These are phyloP conservation scores for Calliopsis andreniformis DNA, from an alignment of 1,140 invertebrate species.

Conservation along the genomic window DNA sequence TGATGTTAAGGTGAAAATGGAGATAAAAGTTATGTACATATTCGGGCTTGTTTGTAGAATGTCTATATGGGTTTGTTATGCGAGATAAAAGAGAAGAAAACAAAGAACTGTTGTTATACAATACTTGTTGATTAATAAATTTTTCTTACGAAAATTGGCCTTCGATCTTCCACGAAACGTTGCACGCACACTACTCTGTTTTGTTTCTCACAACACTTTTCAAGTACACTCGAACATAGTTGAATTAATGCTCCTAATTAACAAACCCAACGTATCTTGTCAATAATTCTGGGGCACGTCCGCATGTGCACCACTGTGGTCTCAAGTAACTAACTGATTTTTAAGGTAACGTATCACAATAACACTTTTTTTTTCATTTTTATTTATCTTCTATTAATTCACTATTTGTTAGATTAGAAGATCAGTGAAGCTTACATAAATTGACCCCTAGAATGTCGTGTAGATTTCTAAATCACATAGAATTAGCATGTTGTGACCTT, in stretches of 20 bases:
- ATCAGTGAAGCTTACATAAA: neutral
- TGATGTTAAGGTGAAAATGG: constrained; percentile 66
- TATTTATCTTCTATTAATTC: neutral
- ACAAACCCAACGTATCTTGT: constrained; percentile 74
- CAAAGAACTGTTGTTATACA: constrained; percentile 71
- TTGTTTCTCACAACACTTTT: constrained; percentile 45
- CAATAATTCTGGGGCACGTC: constrained; percentile 48
- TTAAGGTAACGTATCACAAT: constrained; percentile 47
- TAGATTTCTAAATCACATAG: neutral
- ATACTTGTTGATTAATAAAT: constrained; percentile 79
- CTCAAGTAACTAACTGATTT: constrained; percentile 28
- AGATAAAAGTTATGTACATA: constrained; percentile 69
- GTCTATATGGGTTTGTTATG: constrained; percentile 78
- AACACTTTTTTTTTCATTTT: constrained; percentile 2
- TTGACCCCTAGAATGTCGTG: neutral
- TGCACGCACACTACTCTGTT: constrained; percentile 58
- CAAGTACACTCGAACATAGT: constrained; percentile 38
- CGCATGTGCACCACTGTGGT: constrained; percentile 24
- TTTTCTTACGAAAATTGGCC: constrained; percentile 78
- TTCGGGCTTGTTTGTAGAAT: constrained; percentile 68
- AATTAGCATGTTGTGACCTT: constrained; percentile 30
- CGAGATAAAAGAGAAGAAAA: constrained; percentile 66
- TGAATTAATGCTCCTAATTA: constrained; percentile 71
- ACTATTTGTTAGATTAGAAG: neutral
- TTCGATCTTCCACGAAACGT: constrained; percentile 72